A percentile compares a stretch with the other conserved stretches of the same genome.
Evolutionary conservation across 2,888 invertebrate species (phyloP).

Genomic region (Amphipyra tragopoginis): DNA sequence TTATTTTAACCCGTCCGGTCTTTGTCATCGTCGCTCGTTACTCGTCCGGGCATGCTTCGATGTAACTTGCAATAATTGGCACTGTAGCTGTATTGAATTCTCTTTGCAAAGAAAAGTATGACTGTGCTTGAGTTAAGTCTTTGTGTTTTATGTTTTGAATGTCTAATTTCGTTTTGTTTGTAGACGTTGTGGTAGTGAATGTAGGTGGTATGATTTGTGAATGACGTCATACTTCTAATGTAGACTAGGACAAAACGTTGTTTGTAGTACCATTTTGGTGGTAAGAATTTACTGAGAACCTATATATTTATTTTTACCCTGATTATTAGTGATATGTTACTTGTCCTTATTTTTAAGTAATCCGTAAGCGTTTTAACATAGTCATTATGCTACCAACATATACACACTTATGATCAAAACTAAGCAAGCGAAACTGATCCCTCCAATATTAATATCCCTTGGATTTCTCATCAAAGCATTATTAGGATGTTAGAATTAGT

Average conservation of each 20-base stretch:
- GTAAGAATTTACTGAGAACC: background rate
- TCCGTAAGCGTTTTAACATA: too few relatives aligned
- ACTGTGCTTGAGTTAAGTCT: background rate
- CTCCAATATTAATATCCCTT: constrained; percentile 7
- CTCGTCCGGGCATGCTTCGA: constrained; percentile 6
- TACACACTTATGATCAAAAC: background rate
- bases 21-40: constrained; percentile 26
- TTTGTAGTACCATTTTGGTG: background rate
- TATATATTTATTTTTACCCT: too few relatives aligned
- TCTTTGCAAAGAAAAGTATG: background rate
- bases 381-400: too few relatives aligned
- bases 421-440: background rate
- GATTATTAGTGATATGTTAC: too few relatives aligned
- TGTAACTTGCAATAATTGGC: constrained; percentile 28
- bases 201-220: too few relatives aligned
- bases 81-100: constrained; percentile 9
- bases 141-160: background rate
- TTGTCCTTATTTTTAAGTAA: too few relatives aligned
- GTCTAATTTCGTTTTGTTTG: background rate
- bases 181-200: too few relatives aligned
- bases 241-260: background rate
- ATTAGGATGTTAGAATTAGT: constrained; percentile 19
- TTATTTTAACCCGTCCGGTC: constrained; percentile 36
- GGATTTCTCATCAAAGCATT: constrained; percentile 14
- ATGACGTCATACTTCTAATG: background rate